Conservation (phyloP, 2,113 vertebrate genomes). For the Ploceus nigricollis region DNA sequence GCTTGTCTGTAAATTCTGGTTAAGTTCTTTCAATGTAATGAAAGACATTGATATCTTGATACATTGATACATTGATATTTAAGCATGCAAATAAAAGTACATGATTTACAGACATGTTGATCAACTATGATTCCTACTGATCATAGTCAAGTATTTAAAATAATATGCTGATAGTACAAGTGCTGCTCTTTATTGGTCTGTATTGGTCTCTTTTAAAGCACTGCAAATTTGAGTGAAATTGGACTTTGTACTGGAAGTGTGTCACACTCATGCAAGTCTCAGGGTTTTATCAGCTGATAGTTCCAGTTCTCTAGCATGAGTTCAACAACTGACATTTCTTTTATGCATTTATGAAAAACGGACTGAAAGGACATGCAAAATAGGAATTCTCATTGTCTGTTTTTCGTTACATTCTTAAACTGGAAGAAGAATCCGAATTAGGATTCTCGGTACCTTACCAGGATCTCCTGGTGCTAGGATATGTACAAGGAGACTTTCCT, state of each 20-base stretch:
- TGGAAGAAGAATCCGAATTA: not conserved
- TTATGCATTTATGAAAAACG: not conserved
- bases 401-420: not conserved
- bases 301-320: not conserved
- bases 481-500: not conserved
- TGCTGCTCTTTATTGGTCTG: not conserved
- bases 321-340: not conserved
- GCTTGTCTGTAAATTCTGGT: not conserved
- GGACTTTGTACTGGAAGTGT: not conserved
- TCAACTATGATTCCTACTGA: not conserved
- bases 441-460: not conserved
- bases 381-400: not conserved
- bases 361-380: not conserved
- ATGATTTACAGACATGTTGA: not conserved
- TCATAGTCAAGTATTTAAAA: not conserved
- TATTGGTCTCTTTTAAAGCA: not conserved
- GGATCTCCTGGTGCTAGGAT: not conserved
- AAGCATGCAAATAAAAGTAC: not conserved
- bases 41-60: not conserved
- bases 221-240: not conserved
- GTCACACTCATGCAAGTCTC: not conserved
- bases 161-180: not conserved
- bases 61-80: not conserved
- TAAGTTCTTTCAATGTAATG: not conserved
- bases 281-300: not conserved